Evolutionary conservation across 2,113 vertebrate species (phyloP), one percentile per base, ranked within the genome.

Genomic region (Gavia stellata): DNA sequence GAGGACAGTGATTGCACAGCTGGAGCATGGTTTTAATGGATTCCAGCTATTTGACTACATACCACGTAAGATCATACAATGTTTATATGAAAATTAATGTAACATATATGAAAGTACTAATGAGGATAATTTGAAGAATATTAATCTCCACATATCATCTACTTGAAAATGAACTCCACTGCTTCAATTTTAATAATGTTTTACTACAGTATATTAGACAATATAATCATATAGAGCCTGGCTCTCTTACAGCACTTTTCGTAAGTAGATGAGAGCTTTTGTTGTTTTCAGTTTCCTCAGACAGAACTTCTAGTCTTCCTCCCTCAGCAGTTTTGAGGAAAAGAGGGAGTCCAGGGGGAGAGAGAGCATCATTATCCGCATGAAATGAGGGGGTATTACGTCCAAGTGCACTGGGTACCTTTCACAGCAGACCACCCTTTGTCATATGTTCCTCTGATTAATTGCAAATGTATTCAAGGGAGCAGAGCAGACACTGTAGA

Each of bases 1-100:
- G 78, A 94, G 68, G 93, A 63, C 83, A 72, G 80, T 63, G 84
- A 86, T 71, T 93, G 86, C 95, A 96, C 97, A 97, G 94, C 94
- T 93, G 96, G 88, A 90, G 77, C 91, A 81, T 66, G 31, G 29
- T 66, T 94, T 97, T 97, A 96, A 94, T 92, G 74, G 92, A 68
- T 95, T 96, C 78, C 85, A 96, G 83, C 86, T 93, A 92, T 96
- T 94, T 94, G 71, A 86, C 81, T 86, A 75, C 45, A 42, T 65
- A 90, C 81, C 71, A 73, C 34, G 5, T 50, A 86, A 78, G 14
- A 92, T 73, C 61, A 33, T 94, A 44, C 20, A 45, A 34, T 59
- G 45, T 92, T 92, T 92, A 38, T 88, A 58, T 40, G 31, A 89
- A 81, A 94, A 88, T 74, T 34, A 56, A 2, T 34, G 36, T 83